Base-by-base conservation (phyloP, 2,888 invertebrate species). In the Lymantria dispar region DNA sequence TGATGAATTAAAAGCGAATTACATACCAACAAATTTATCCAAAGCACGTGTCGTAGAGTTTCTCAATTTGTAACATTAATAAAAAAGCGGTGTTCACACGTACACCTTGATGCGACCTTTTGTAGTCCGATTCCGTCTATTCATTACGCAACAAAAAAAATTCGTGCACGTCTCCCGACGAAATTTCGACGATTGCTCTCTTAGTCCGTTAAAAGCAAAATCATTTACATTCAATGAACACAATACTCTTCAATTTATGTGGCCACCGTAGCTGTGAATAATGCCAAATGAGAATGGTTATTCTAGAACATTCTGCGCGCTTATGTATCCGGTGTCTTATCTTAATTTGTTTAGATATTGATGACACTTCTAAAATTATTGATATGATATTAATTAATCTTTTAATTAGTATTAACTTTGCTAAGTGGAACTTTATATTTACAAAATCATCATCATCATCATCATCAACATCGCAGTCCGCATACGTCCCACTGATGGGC, bases 191-290 rank as follows among this genome's bases (percentile, higher is more conserved):
- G 58, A 68, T 62, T 52, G 53, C 47, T 50, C 47, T 50, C 60
- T 56, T 48, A 58, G 52, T 56, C 51, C 48, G 62, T 54, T 64
- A 54, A 55, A 64, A 53, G 29, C 47, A 14, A 45, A 43, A 9
- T 48, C 58, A 78, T 83, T 52, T 79, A 62, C 64, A 81, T 82
- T 80, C 76, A 76, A 68, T 70, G 36, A 58, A 64, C 62, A 59
- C 64, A 65, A 71, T 63, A 58, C 57, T 67, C 64, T 58, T 60
- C n/a, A 38, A 59, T 64, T 56, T 72, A 70, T 72, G 70, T 70
- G 62, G 52, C 54, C 54, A 52, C 48, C 51, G 61, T 59, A 43
- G 57, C 56, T 67, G 64, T 63, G 59, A 74, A 75, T 68, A 66
- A 66, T 62, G 61, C 68, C 56, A 33, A 33, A 33, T 33, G 8